phyloP scores from a whole-genome alignment of 2,888 invertebrate species.

The Ectemnius lituratus region DNA sequence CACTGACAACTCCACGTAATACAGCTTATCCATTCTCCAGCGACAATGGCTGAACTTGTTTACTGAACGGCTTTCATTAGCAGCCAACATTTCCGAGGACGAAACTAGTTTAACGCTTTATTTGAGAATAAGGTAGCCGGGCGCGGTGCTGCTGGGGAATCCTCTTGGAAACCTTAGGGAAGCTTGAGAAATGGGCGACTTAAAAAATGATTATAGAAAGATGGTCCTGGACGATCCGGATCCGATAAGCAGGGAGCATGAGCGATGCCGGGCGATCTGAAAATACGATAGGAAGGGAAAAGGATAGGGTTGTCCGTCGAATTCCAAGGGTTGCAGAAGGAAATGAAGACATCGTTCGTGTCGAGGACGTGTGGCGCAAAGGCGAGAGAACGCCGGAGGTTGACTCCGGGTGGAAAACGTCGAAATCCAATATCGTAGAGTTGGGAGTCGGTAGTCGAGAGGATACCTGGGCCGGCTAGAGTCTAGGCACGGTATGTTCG shows the following conservation, averaged over 20 bases:
- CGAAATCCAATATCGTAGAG: conserved; percentile 59
- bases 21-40: no score
- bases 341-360: conserved; percentile 47
- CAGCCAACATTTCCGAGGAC: no score
- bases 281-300: not conserved
- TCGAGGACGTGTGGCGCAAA: conserved; percentile 12
- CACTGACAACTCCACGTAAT: no score
- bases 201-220: no score
- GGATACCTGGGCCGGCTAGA: conserved; percentile 55
- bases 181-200: no score
- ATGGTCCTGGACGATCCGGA: not conserved
- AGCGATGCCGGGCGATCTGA: conserved; percentile 1
- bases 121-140: not conserved
- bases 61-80: no score
- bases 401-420: conserved; percentile 46
- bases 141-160: not conserved
- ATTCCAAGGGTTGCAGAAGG: conserved; percentile 17
- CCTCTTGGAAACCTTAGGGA: not conserved
- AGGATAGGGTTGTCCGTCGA: not conserved
- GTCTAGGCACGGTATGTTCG: conserved; percentile 69
- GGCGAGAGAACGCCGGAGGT: conserved; percentile 30
- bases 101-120: not conserved
- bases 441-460: not conserved
- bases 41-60: no score
- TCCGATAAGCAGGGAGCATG: not conserved